Evolutionary conservation across 2,888 invertebrate species (phyloP).

Genomic region (Amphipoea oculea): DNA sequence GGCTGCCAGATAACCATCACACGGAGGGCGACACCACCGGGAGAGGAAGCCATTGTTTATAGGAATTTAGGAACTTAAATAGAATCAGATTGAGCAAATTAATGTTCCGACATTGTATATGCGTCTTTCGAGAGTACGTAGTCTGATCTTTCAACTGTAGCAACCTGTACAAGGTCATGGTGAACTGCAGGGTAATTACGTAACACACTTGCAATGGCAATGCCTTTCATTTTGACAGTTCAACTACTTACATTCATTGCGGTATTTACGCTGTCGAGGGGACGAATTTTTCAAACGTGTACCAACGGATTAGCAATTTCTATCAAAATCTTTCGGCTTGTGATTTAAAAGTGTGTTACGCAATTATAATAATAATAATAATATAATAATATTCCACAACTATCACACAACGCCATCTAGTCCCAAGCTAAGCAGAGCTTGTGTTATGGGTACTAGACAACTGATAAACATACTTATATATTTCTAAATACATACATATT

Average conservation of each 20-base stretch:
- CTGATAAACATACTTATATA: too few species aligned
- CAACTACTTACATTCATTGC: too few species aligned
- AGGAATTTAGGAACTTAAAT: constrained; percentile 30
- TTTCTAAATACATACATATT: too few species aligned
- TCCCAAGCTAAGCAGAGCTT: too few species aligned
- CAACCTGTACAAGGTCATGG: not conserved
- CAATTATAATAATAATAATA: too few species aligned
- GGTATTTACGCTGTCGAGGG: not conserved
- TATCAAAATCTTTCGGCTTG: not conserved
- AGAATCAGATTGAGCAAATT: constrained; percentile 6
- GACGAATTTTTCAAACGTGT: not conserved
- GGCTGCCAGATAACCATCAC: constrained; percentile 60
- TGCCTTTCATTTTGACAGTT: not conserved
- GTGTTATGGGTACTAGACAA: too few species aligned
- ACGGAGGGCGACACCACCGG: constrained; percentile 41
- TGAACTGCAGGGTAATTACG: not conserved
- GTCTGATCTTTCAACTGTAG: not conserved
- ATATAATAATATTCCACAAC: too few species aligned
- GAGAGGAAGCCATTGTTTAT: constrained; percentile 61
- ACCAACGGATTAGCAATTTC: not conserved
- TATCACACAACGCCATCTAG: too few species aligned
- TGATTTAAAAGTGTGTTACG: not conserved
- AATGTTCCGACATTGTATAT: not conserved
- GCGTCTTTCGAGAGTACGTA: not conserved
- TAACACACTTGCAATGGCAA: not conserved